Evolutionary conservation across 2,888 invertebrate species (phyloP).

Genomic region (Corbicula japonica): DNA sequence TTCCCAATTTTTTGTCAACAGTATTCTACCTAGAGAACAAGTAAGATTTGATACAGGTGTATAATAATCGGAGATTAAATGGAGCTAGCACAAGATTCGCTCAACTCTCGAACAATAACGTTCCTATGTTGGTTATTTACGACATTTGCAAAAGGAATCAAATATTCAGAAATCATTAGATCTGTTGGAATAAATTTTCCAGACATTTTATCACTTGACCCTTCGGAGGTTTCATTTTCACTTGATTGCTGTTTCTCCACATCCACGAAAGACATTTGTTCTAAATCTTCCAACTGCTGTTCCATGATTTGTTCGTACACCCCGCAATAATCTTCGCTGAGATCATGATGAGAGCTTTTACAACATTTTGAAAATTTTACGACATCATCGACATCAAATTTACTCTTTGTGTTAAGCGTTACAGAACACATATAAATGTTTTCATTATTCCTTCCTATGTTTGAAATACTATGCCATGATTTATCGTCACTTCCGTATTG

Average conservation of each 20-base stretch:
- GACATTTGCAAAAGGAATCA: too few relatives aligned
- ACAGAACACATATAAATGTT: background rate
- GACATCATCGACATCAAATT: conserved; percentile 9
- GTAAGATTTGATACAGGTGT: too few relatives aligned
- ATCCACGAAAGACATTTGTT: conserved; percentile 29
- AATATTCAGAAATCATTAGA: too few relatives aligned
- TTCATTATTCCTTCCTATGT: conserved; percentile 14
- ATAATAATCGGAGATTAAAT: too few relatives aligned
- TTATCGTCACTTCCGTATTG: conserved; percentile 45
- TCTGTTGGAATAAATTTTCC: too few relatives aligned
- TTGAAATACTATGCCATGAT: conserved; percentile 47
- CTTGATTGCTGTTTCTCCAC: conserved; percentile 15
- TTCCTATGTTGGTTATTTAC: too few relatives aligned
- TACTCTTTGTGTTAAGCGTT: conserved; percentile 1
- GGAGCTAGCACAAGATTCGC: too few relatives aligned
- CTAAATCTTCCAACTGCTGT: conserved; percentile 52
- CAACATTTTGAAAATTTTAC: conserved; percentile 40
- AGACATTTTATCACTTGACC: conserved; percentile 33
- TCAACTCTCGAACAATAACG: too few relatives aligned
- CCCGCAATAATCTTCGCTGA: conserved; percentile 51
- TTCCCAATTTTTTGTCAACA: too few relatives aligned
- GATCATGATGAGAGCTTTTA: conserved; percentile 20
- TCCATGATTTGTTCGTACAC: conserved; percentile 66
- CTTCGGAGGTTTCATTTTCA: conserved; percentile 9
- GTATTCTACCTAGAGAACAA: too few relatives aligned